A percentile compares a stretch with the other conserved stretches of the same genome.
Conservation (phyloP, 1,140 invertebrate genomes). For the Thaumatotibia leucotreta region DNA sequence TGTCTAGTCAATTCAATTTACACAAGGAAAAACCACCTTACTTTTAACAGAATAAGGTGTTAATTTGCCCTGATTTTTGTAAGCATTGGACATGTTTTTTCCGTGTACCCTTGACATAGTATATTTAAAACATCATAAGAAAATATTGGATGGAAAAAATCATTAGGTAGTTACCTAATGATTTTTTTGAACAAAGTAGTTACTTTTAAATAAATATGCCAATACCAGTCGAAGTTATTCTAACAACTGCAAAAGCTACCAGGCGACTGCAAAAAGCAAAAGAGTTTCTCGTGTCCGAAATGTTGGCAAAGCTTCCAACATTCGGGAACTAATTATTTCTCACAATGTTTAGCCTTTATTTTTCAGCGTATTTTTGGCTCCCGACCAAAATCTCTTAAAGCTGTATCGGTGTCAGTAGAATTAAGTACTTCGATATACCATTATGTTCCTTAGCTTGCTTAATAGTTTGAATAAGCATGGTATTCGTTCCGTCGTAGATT, state of each 20-base stretch:
- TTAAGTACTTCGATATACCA: not conserved
- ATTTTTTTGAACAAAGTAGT: too few species aligned
- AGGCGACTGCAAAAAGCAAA: not conserved
- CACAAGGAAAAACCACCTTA: too few species aligned
- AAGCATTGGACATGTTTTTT: too few species aligned
- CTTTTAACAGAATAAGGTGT: too few species aligned
- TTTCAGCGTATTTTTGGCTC: not conserved
- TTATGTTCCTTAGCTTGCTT: not conserved
- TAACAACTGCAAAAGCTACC: not conserved
- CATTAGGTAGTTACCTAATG: too few species aligned
- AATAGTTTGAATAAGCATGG: not conserved
- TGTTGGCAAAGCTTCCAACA: not conserved
- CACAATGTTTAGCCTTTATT: not conserved
- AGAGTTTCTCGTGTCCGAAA: not conserved
- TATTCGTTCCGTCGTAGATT: too few species aligned
- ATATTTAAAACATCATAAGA: too few species aligned
- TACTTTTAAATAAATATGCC: too few species aligned
- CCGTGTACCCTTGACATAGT: too few species aligned
- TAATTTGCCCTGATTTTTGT: too few species aligned
- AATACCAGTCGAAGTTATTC: not conserved
- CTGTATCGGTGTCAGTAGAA: not conserved
- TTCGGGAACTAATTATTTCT: not conserved
- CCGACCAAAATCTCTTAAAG: not conserved
- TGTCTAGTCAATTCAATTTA: too few species aligned
- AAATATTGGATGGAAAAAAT: too few species aligned